A percentile compares a stretch with the other conserved stretches of the same genome.
Evolutionary conservation across 1,140 invertebrate genomes (phyloP).

Genomic region (Contarinia nasturtii): DNA sequence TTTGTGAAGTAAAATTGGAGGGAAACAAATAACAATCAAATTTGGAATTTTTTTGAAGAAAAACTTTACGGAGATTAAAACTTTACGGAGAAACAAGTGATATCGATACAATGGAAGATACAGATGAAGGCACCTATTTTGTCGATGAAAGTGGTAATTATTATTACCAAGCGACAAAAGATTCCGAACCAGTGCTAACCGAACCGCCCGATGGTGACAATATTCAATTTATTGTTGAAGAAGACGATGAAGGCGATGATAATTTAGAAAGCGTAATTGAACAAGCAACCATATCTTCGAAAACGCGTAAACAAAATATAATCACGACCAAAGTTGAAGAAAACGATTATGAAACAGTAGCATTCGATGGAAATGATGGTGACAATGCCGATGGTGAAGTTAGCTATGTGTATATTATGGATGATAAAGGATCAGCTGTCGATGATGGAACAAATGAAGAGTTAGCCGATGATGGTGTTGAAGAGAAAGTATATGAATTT

Average conservation of each 20-base stretch:
- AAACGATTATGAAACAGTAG: not conserved
- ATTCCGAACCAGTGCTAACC: conserved; percentile 40
- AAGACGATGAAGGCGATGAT: conserved; percentile 16
- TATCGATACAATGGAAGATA: conserved; percentile 26
- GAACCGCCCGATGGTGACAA: conserved; percentile 18
- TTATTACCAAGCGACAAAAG: conserved; percentile 43
- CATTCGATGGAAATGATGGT: not conserved
- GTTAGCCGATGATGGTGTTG: conserved; percentile 31
- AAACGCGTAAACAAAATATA: not conserved
- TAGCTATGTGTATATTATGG: conserved; percentile 53
- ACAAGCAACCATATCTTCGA: conserved; percentile 38
- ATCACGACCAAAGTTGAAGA: not conserved
- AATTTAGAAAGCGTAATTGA: conserved; percentile 35
- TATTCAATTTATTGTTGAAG: conserved; percentile 1
- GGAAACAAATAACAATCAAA: conserved; percentile 42
- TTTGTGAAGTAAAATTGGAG: not conserved
- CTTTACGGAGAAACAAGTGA: not conserved
- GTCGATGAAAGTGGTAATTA: conserved; percentile 50
- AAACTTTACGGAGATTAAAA: conserved; percentile 42
- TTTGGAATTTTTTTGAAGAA: conserved; percentile 68
- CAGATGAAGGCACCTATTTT: conserved; percentile 39
- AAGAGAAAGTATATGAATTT: conserved; percentile 41
- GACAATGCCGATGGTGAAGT: conserved; percentile 32
- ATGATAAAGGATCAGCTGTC: conserved; percentile 19
- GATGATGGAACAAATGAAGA: conserved; percentile 42